phyloP scores from a whole-genome alignment of 2,888 invertebrate genomes.

The Drosophila anceps region DNA sequence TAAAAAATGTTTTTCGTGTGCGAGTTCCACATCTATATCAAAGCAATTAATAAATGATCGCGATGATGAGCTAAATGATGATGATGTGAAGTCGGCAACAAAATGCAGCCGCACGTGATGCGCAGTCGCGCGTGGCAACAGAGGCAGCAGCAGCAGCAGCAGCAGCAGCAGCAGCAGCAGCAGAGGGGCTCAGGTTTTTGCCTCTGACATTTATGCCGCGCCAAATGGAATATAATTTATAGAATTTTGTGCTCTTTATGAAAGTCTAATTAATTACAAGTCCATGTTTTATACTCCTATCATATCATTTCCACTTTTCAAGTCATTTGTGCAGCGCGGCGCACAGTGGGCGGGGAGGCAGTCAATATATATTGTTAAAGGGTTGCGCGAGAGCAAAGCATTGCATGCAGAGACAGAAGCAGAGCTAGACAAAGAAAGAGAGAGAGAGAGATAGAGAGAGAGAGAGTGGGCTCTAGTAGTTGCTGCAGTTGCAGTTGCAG shows the following conservation, averaged over 20 bases:
- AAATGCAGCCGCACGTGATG: slow-evolving; percentile 71
- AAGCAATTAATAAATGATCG: slow-evolving; percentile 34
- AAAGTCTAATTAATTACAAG: slow-evolving; percentile 78
- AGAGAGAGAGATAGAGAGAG: neutral
- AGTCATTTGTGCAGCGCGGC: slow-evolving; percentile 30
- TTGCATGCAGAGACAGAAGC: slow-evolving; percentile 36
- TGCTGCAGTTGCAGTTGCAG: slow-evolving; percentile 60
- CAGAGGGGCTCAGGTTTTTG: slow-evolving; percentile 14
- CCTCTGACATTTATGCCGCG: slow-evolving; percentile 70
- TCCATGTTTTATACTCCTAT: slow-evolving; percentile 51
- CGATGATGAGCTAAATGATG: slow-evolving; percentile 15
- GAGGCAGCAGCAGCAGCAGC: slow-evolving; percentile 4
- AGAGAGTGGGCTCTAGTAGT: slow-evolving; percentile 3
- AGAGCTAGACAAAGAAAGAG: neutral
- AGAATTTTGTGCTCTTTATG: slow-evolving; percentile 82
- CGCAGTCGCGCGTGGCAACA: slow-evolving; percentile 71
- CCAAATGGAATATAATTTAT: slow-evolving; percentile 75
- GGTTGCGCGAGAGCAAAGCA: slow-evolving; percentile 50
- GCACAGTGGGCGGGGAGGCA: neutral
- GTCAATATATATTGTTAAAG: slow-evolving; percentile 39
- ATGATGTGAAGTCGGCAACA: slow-evolving; percentile 35
- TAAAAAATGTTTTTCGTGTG: slow-evolving; percentile 20
- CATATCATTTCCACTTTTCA: slow-evolving; percentile 53
- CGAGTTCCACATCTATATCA: slow-evolving; percentile 10
- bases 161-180: slow-evolving; percentile 9